Evolutionary conservation across 2,113 vertebrate species (phyloP).

Genomic region (Zosterops borbonicus): DNA sequence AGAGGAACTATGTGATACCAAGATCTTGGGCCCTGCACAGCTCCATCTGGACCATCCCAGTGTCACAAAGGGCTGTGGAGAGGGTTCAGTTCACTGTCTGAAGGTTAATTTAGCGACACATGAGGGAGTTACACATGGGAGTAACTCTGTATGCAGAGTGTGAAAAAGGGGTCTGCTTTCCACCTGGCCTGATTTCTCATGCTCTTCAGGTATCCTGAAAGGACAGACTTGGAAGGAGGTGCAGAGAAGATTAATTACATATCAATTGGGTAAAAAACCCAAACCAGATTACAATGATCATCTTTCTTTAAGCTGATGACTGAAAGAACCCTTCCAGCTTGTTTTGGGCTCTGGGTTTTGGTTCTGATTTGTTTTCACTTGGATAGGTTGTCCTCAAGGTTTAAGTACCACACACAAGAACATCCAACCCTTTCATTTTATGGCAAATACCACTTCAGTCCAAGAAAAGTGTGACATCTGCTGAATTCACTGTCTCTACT

Average conservation of each 20-base stretch:
- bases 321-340: background rate
- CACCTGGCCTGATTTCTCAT: background rate
- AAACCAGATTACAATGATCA: background rate
- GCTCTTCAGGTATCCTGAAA: background rate
- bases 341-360: background rate
- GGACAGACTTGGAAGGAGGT: background rate
- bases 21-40: background rate
- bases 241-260: background rate
- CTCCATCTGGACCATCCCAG: background rate
- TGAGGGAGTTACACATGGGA: background rate
- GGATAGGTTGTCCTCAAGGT: background rate
- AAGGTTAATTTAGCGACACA: background rate
- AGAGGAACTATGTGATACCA: background rate
- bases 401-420: background rate
- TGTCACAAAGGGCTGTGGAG: background rate
- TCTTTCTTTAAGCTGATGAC: background rate
- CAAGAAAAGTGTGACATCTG: background rate
- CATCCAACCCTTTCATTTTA: background rate
- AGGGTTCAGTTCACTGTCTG: background rate
- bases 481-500: background rate
- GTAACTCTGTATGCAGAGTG: background rate
- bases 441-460: background rate
- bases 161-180: background rate
- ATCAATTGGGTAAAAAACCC: background rate
- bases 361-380: background rate